These are phyloP conservation scores for Noctua janthe DNA, from an alignment of 2,888 invertebrate genomes.

Conservation along the genomic window DNA sequence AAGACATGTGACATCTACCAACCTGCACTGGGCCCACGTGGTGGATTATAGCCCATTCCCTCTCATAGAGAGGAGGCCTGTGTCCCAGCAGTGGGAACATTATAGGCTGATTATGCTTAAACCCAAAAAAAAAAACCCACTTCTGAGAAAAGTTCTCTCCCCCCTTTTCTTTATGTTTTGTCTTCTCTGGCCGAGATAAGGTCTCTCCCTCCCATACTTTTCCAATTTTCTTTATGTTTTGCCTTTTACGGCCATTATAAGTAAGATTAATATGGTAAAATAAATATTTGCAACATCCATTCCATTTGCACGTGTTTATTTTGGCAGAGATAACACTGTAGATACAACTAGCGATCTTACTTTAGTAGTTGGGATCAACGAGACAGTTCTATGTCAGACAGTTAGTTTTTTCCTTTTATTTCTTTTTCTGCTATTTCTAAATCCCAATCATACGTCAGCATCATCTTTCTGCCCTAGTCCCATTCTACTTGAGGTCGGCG, in stretches of 20 bases:
- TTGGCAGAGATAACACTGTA: slow-evolving; percentile 7
- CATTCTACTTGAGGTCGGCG: not conserved
- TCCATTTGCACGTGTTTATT: not conserved
- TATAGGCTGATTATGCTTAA: too few species aligned
- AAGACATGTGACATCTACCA: too few species aligned
- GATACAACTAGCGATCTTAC: not conserved
- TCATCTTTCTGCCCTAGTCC: not conserved
- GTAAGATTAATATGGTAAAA: slow-evolving; percentile 3
- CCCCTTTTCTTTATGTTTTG: not conserved
- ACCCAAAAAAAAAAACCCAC: not conserved
- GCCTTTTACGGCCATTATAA: not conserved
- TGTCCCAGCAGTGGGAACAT: too few species aligned
- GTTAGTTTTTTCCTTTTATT: not conserved
- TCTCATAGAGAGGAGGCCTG: too few species aligned
- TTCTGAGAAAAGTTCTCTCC: not conserved
- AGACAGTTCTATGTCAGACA: not conserved
- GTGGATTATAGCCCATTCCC: too few species aligned
- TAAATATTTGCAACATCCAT: slow-evolving; percentile 1
- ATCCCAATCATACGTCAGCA: not conserved
- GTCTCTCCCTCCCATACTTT: not conserved
- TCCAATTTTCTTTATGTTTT: not conserved
- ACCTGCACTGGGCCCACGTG: too few species aligned
- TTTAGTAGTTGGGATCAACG: not conserved
- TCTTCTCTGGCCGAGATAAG: not conserved
- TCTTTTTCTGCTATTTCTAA: not conserved